Conservation (phyloP, 2,113 vertebrate species). For the Cinclus mexicanus region DNA sequence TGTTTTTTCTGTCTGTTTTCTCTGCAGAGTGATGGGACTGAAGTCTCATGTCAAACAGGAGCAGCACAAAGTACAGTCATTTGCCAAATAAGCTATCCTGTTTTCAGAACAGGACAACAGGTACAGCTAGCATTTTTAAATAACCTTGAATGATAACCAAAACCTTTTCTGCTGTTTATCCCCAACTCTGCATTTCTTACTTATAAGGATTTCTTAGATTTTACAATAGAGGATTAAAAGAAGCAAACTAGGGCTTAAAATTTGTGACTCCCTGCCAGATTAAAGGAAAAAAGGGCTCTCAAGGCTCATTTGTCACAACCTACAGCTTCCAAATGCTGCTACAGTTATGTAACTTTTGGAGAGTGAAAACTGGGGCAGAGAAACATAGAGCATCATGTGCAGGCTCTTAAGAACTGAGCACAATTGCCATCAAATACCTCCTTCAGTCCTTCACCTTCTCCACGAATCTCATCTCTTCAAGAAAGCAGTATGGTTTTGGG, state of each 20-base stretch:
- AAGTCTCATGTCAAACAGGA: conserved; percentile 81
- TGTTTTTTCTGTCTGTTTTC: background rate
- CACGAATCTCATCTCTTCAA: background rate
- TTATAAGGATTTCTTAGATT: background rate
- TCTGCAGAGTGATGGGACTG: conserved; percentile 81
- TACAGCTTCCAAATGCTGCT: background rate
- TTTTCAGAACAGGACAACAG: conserved; percentile 78
- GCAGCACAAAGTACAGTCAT: conserved; percentile 71
- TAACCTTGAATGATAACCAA: background rate
- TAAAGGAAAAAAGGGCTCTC: background rate
- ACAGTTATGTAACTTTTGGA: background rate
- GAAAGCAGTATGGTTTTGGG: background rate
- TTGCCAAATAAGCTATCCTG: conserved; percentile 87
- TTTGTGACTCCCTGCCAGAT: background rate
- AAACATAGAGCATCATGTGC: accelerated
- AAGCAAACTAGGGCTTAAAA: background rate
- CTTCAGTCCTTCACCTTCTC: background rate
- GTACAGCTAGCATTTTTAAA: conserved; percentile 56
- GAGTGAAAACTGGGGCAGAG: background rate
- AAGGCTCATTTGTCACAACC: background rate
- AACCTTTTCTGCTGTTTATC: background rate
- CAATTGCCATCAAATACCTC: background rate
- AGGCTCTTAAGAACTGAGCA: background rate
- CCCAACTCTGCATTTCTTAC: background rate
- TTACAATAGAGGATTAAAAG: background rate